Conservation (phyloP, 30 jellyfish, hydroid and myxozoan genomes). For the Turritopsis rubra region DNA sequence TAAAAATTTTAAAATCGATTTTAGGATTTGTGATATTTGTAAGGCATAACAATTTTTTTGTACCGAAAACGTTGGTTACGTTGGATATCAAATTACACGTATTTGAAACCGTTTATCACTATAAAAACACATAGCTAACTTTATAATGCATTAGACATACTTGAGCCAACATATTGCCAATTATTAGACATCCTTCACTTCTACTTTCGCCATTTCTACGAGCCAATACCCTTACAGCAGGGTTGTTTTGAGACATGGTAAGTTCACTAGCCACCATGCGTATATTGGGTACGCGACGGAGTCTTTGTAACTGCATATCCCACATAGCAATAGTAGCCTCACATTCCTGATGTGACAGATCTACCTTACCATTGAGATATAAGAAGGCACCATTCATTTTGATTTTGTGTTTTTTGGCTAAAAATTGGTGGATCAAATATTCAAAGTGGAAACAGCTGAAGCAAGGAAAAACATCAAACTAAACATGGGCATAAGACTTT, state of each 20-base stretch:
- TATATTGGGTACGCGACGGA: conserved; percentile 64
- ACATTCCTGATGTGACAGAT: conserved; percentile 54
- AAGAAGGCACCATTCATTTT: conserved; percentile 29
- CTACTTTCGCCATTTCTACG: conserved; percentile 58
- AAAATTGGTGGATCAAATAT: not conserved
- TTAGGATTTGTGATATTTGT: not conserved
- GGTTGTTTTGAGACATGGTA: conserved; percentile 50
- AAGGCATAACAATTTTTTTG: not conserved
- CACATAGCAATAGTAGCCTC: conserved; percentile 51
- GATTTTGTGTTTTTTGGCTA: conserved; percentile 25
- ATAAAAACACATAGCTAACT: too few relatives aligned
- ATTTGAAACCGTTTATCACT: not conserved
- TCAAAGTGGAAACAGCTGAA: too few relatives aligned
- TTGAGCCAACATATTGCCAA: conserved; percentile 65
- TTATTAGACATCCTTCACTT: conserved; percentile 60
- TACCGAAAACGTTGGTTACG: too few relatives aligned
- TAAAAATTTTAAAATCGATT: not conserved
- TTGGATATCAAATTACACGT: too few relatives aligned
- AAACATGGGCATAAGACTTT: too few relatives aligned
- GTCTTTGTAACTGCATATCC: conserved; percentile 62
- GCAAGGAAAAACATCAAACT: too few relatives aligned
- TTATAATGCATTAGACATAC: conserved; percentile 18
- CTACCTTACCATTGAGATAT: conserved; percentile 31
- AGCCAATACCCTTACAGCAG: conserved; percentile 65
- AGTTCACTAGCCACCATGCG: conserved; percentile 51